Evolutionary conservation across 2,888 invertebrate genomes (phyloP).

Genomic region (Tridacna gigas): DNA sequence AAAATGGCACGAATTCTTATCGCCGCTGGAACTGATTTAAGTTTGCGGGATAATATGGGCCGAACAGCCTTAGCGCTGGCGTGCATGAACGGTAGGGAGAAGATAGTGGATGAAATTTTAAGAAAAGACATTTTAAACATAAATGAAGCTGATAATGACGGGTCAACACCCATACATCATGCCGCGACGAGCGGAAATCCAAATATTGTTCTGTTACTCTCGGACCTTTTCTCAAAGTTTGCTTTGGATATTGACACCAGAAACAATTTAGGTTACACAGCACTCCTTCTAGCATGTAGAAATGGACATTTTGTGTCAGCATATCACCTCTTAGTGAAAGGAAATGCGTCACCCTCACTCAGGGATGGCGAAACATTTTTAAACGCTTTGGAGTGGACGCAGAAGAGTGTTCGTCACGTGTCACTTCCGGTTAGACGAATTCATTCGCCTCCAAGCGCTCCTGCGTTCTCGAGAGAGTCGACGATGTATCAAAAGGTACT

Average conservation of each 20-base stretch:
- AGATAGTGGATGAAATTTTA: slow-evolving; percentile 76
- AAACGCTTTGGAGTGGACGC: slow-evolving; percentile 81
- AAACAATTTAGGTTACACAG: slow-evolving; percentile 81
- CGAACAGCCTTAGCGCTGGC: slow-evolving; percentile 82
- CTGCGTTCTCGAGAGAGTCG: slow-evolving; percentile 71
- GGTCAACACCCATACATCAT: slow-evolving; percentile 82
- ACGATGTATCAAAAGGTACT: slow-evolving; percentile 75
- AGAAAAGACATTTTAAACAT: slow-evolving; percentile 79
- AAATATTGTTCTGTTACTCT: slow-evolving; percentile 72
- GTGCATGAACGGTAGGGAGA: slow-evolving; percentile 79
- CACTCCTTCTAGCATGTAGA: slow-evolving; percentile 81
- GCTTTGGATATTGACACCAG: slow-evolving; percentile 80
- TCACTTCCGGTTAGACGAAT: slow-evolving; percentile 56
- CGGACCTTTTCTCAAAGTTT: slow-evolving; percentile 74
- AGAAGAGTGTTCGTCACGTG: slow-evolving; percentile 60
- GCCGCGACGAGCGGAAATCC: slow-evolving; percentile 81
- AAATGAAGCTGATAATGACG: slow-evolving; percentile 82
- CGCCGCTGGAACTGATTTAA: slow-evolving; percentile 75
- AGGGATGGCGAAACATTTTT: slow-evolving; percentile 80
- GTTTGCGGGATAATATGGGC: slow-evolving; percentile 79
- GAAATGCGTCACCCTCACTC: slow-evolving; percentile 78
- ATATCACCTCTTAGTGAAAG: slow-evolving; percentile 74
- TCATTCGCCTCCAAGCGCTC: slow-evolving; percentile 61
- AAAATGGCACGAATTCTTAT: slow-evolving; percentile 81
- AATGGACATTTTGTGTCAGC: slow-evolving; percentile 81